These are phyloP conservation scores for Tetranychus piercei DNA, from an alignment of 2,888 invertebrate genomes.

Conservation along the genomic window DNA sequence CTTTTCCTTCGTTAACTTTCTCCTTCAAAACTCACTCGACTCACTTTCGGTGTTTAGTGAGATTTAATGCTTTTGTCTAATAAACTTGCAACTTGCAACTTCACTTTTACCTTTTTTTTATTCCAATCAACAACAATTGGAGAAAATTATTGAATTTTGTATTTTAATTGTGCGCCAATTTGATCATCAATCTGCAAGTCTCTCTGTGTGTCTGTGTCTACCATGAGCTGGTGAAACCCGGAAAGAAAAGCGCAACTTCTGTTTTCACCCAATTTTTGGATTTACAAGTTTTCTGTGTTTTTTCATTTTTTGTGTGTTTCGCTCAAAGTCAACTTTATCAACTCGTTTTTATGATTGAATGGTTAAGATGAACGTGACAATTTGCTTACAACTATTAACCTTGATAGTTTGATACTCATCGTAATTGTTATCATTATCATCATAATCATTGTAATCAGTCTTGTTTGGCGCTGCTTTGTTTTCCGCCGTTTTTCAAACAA, in stretches of 20 bases:
- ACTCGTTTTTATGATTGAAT: not conserved
- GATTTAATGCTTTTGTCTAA: not conserved
- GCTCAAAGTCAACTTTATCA: too few relatives aligned
- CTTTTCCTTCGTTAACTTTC: too few relatives aligned
- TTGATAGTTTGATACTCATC: not conserved
- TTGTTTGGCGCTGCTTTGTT: too few relatives aligned
- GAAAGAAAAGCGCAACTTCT: too few relatives aligned
- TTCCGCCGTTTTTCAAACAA: too few relatives aligned
- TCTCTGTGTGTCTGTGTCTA: too few relatives aligned
- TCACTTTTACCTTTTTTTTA: not conserved
- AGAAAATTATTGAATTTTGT: not conserved
- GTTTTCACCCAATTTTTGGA: not conserved
- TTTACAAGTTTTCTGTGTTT: not conserved
- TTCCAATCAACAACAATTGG: not conserved
- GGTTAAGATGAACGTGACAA: not conserved
- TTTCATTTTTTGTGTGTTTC: not conserved
- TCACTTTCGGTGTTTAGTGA: too few relatives aligned
- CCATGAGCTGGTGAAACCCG: too few relatives aligned
- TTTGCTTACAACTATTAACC: not conserved
- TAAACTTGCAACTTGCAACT: not conserved
- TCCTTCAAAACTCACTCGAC: too few relatives aligned
- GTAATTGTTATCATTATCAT: not conserved
- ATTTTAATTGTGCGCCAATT: too few relatives aligned
- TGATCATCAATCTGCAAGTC: too few relatives aligned
- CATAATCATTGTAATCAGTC: not conserved